phyloP scores from a whole-genome alignment of 2,888 invertebrate species.

The Phortica okadai region DNA sequence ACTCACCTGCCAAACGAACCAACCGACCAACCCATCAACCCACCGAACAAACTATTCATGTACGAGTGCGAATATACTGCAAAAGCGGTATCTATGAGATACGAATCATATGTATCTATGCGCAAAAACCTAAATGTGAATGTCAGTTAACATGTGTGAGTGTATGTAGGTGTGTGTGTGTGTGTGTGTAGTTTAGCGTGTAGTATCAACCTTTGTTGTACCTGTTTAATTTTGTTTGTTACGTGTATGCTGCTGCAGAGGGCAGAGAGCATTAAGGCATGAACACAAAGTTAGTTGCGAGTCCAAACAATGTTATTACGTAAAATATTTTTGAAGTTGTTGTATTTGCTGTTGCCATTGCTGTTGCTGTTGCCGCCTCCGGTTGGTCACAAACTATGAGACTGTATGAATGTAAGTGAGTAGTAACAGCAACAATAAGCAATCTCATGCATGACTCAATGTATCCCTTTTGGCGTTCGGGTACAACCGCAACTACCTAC shows the following conservation, averaged over 20 bases:
- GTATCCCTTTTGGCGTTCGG: constrained; percentile 54
- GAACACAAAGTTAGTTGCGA: constrained; percentile 67
- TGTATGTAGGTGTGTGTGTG: neutral
- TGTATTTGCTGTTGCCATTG: neutral
- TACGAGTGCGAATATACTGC: neutral
- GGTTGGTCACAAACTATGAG: constrained; percentile 2
- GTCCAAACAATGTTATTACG: constrained; percentile 70
- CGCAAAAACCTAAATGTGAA: neutral
- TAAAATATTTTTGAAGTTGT: constrained; percentile 68
- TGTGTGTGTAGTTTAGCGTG: neutral
- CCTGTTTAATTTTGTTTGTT: neutral
- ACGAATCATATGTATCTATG: constrained; percentile 6
- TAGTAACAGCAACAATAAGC: neutral
- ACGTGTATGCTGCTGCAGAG: neutral
- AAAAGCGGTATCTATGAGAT: constrained; percentile 12
- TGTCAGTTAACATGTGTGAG: neutral
- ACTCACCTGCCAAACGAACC: constrained; percentile 57
- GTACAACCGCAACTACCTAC: constrained; percentile 5
- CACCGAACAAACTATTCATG: neutral
- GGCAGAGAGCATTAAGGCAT: constrained; percentile 24
- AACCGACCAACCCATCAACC: constrained; percentile 50
- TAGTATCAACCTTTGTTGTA: neutral
- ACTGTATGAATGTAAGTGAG: neutral
- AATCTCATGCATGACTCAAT: constrained; percentile 7
- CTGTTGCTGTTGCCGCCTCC: neutral